Percentiles rank a stretch among this genome's conserved stretches.
phyloP scores from a whole-genome alignment of 1,140 invertebrate species.

The Drosophila carrolli region DNA sequence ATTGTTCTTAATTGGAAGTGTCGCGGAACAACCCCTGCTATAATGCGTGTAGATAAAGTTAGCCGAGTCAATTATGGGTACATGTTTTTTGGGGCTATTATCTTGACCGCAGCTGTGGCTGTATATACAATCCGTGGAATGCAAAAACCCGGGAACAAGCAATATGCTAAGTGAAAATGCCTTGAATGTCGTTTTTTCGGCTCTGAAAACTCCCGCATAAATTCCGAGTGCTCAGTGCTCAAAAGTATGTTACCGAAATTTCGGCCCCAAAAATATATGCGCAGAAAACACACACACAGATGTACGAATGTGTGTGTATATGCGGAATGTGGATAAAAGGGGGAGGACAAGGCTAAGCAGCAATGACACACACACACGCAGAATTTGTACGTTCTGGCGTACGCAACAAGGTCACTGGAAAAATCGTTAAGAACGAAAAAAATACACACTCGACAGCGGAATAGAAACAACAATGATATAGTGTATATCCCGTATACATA shows the following conservation, averaged over 20 bases:
- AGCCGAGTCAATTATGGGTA: conserved; percentile 15
- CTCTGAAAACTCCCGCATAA: conserved; percentile 37
- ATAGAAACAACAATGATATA: conserved; percentile 48
- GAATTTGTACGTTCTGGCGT: conserved; percentile 62
- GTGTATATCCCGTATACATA: conserved; percentile 47
- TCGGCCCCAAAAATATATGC: conserved; percentile 30
- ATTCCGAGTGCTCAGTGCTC: conserved; percentile 35
- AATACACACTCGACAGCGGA: conserved; percentile 17
- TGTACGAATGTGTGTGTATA: conserved; percentile 10
- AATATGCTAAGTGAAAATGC: conserved; percentile 54
- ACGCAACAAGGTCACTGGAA: conserved; percentile 85
- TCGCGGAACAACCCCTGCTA: not conserved
- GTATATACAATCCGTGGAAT: conserved; percentile 14
- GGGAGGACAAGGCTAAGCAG: conserved; percentile 71
- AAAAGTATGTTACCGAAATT: conserved; percentile 66
- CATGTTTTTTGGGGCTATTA: conserved; percentile 14
- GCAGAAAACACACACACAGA: conserved; percentile 29
- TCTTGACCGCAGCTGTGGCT: conserved; percentile 17
- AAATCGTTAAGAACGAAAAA: conserved; percentile 79
- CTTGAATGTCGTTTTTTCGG: conserved; percentile 18
- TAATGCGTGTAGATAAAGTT: conserved; percentile 1
- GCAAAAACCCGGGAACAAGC: conserved; percentile 40
- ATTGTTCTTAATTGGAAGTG: conserved; percentile 10
- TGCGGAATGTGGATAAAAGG: conserved; percentile 33
- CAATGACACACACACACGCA: conserved; percentile 36